phyloP scores from a whole-genome alignment of 1,140 invertebrate species.

The Rhagoletis zephyria region DNA sequence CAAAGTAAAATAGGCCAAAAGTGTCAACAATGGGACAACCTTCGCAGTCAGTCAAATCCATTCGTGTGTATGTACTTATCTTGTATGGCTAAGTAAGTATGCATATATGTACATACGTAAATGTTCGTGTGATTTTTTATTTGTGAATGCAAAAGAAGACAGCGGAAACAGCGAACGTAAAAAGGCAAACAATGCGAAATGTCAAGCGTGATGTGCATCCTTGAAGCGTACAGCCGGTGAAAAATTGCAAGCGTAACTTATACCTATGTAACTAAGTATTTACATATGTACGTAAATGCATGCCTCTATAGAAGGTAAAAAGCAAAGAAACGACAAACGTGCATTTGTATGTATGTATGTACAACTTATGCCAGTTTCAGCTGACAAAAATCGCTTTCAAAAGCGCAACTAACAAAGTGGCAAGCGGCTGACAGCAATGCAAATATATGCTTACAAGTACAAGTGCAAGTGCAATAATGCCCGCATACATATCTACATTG shows the following conservation, averaged over 20 bases:
- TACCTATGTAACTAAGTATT: not conserved
- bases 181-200: slow-evolving; percentile 35
- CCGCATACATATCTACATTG: too few relatives aligned
- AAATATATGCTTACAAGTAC: not conserved
- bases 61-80: too few relatives aligned
- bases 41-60: not conserved
- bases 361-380: not conserved
- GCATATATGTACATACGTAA: not conserved
- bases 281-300: not conserved
- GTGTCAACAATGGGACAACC: slow-evolving; percentile 8
- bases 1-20: slow-evolving; percentile 42
- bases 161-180: not conserved
- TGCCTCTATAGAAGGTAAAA: not conserved
- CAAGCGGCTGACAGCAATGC: not conserved
- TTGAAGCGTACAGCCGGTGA: not conserved
- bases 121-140: not conserved
- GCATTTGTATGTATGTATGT: not conserved
- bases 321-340: not conserved
- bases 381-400: not conserved
- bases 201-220: slow-evolving; percentile 46
- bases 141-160: not conserved
- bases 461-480: not conserved
- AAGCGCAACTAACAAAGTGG: not conserved
- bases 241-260: not conserved
- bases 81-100: too few relatives aligned